These are phyloP conservation scores for Montipora cactus DNA, from an alignment of 64 coral and sea anemone genomes.

Conservation along the genomic window DNA sequence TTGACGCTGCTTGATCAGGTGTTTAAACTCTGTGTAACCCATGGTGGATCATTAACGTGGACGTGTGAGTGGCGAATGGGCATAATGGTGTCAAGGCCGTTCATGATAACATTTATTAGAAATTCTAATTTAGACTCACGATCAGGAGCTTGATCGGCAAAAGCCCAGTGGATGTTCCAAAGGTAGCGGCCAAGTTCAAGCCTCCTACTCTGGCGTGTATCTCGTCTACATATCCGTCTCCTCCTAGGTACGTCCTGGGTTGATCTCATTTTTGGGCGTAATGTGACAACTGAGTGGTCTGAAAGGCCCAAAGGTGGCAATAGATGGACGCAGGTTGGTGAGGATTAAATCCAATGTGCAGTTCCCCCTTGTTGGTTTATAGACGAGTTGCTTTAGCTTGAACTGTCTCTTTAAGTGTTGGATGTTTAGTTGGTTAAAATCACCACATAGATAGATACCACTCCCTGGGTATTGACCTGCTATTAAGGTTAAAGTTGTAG, in stretches of 20 bases:
- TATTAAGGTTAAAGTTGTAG: not conserved
- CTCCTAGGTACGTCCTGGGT: not conserved
- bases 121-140: too few relatives aligned
- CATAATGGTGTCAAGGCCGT: too few relatives aligned
- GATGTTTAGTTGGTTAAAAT: slow-evolving; percentile 36
- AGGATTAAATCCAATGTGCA: not conserved
- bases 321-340: not conserved
- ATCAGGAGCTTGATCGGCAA: not conserved
- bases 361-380: not conserved
- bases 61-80: too few relatives aligned
- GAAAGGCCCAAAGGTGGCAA: slow-evolving; percentile 5
- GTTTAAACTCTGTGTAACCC: too few relatives aligned
- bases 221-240: slow-evolving; percentile 1
- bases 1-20: too few relatives aligned
- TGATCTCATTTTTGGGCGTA: not conserved
- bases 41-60: too few relatives aligned
- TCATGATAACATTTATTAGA: too few relatives aligned
- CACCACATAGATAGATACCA: slow-evolving; percentile 1
- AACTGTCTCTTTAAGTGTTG: not conserved
- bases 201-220: slow-evolving; percentile 1
- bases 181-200: not conserved
- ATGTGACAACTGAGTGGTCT: not conserved
- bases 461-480: not conserved
- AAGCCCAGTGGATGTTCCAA: not conserved
- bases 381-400: not conserved